Conservation (phyloP, 2,888 invertebrate species). For the Lasioglossum leucozonium region DNA sequence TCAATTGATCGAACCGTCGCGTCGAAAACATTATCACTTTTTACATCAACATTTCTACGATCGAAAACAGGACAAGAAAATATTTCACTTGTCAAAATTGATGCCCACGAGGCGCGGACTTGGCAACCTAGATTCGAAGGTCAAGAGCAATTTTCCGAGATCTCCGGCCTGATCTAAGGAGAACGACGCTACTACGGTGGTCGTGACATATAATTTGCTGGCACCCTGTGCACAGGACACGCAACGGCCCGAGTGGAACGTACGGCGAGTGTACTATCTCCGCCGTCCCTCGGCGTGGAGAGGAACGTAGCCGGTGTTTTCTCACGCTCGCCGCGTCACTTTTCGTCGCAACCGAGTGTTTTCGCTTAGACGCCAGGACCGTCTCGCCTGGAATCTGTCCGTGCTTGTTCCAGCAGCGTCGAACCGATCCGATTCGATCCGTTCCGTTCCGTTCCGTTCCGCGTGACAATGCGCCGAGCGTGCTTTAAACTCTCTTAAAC, state of each 20-base stretch:
- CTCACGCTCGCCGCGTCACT: conserved; percentile 59
- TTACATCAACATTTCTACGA: no score
- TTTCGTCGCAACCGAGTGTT: conserved; percentile 37
- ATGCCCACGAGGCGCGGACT: not conserved
- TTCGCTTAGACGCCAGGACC: conserved; percentile 22
- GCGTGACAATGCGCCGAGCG: conserved; percentile 46
- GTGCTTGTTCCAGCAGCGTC: conserved; percentile 19
- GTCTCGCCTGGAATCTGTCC: conserved; percentile 28
- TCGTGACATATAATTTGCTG: conserved; percentile 6
- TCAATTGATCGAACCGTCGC: no score
- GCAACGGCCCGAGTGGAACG: conserved; percentile 13
- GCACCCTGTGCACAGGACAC: conserved; percentile 5
- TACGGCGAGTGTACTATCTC: conserved; percentile 15
- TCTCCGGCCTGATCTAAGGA: not conserved
- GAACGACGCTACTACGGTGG: not conserved
- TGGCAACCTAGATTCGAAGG: not conserved
- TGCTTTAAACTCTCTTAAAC: conserved; percentile 71
- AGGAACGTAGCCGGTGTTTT: conserved; percentile 40
- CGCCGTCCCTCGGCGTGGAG: conserved; percentile 23
- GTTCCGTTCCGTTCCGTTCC: conserved; percentile 20
- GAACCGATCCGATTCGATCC: conserved; percentile 11
- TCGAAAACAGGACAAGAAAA: no score
- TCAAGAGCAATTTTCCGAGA: not conserved
- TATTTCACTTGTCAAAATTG: not conserved
- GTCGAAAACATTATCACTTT: no score